A percentile compares a stretch with the other conserved stretches of the same genome.
Conservation (phyloP, 2,797 vertebrate genomes). For the Emydoidea blandingii region DNA sequence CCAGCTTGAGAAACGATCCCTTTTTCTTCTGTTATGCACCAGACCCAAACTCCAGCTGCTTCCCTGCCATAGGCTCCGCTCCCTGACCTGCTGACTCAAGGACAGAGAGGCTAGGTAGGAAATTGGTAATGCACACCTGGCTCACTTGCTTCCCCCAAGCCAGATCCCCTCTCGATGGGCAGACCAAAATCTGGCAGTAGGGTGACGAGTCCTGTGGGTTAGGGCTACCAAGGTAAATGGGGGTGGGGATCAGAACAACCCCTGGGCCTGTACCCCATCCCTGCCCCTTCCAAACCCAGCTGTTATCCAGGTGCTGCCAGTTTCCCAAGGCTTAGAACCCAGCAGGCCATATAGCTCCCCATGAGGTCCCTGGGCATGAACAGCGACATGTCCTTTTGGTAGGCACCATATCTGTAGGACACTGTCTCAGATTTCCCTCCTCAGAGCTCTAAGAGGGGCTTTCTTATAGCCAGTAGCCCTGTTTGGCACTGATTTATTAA, state of each 20-base stretch:
- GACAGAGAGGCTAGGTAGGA: too few relatives aligned
- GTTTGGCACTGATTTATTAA: not conserved
- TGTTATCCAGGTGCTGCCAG: not conserved
- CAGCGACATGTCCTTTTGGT: not conserved
- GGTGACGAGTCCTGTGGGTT: not conserved
- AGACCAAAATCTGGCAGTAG: not conserved
- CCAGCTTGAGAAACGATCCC: not conserved
- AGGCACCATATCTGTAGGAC: not conserved
- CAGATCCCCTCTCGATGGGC: too few relatives aligned
- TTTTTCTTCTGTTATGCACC: not conserved
- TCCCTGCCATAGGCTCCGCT: not conserved
- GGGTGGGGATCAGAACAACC: not conserved
- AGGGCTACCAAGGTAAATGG: not conserved
- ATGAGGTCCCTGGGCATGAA: not conserved
- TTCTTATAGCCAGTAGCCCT: not conserved
- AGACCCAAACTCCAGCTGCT: not conserved
- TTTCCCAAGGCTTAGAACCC: not conserved
- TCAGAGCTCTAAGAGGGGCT: not conserved
- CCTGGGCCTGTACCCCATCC: too few relatives aligned
- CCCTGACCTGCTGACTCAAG: not conserved
- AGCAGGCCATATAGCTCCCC: not conserved
- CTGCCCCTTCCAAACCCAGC: not conserved
- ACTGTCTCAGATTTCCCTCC: not conserved
- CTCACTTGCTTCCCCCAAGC: not conserved
- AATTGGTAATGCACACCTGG: not conserved